Base-by-base conservation (phyloP, 2,888 invertebrate species). In the Orchestes rusci region DNA sequence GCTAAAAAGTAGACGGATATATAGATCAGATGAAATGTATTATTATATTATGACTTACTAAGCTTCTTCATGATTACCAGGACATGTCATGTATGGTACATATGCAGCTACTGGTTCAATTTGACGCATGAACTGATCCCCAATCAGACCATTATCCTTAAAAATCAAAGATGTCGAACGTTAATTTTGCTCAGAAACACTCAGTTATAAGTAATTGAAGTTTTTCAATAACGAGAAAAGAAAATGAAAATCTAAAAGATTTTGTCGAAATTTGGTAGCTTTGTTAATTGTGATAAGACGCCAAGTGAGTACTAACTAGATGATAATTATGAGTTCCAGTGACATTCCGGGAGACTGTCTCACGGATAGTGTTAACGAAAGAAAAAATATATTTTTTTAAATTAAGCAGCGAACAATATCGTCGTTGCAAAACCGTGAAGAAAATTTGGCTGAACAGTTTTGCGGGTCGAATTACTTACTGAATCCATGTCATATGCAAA, bases 401-500 rank as follows among this genome's bases (percentile, higher is more conserved):
- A 35, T 19, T 35, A 4, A 13, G 16, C 13, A 38, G 2, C n/a
- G 16, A 27, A n/a, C n/a, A n/a, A n/a, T n/a, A n/a, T n/a, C n/a
- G n/a, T n/a, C n/a, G n/a, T n/a, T n/a, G n/a, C n/a, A n/a, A n/a
- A n/a, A n/a, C n/a, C n/a, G n/a, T n/a, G n/a, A n/a, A n/a, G n/a
- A n/a, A n/a, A n/a, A n/a, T n/a, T n/a, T n/a, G n/a, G n/a, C 18
- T 34, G 7, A 34, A 34, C 4, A 34, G 10, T 18, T 10, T 34
- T n/a, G n/a, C 10, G 10, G 16, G n/a, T 16, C n/a, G 8, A 16
- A 15, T 34, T 19, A 40, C 63, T 64, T 65, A 76, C 76, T 15
- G 80, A 71, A 67, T 90, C 73, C 90, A 95, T 87, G 67, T 95
- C 89, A 68, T 95, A 95, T 0, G 93, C 95, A 70, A 94, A 91